Evolutionary conservation across 64 coral and sea anemone genomes (phyloP), one percentile per base, ranked within the genome.

Genomic region (Pachyseris speciosa): DNA sequence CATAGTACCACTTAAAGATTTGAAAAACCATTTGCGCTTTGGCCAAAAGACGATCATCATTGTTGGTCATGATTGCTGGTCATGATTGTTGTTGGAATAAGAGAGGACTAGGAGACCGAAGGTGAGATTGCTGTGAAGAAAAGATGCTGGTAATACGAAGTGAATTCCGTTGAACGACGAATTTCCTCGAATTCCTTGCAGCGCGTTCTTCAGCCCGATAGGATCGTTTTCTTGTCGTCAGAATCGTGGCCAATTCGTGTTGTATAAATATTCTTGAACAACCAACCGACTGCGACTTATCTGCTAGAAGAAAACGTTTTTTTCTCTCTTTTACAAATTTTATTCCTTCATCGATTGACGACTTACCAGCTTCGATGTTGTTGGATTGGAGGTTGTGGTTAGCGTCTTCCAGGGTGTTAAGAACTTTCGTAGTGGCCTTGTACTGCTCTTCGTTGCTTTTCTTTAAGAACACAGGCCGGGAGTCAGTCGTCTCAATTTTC

Each of bases 391-490:
- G 68, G 12, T 87, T 74, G 47, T 39, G 73, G 4, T 39, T 31
- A 9, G 68, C 85, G 50, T 87, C 68, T 20, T 87, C 67, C 44
- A 87, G 45, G 0, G 85, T 31, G 12, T 85, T 61, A 1, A 67
- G 63, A 2, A 85, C 60, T 33, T 22, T 85, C 16, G 83, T 15
- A 5, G 39, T 32, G 2, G 84, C 67, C 8, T 72, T 85, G 19
- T 71, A 86, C 45, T 53, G 66, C 65, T 86, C 84, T 36, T 86
- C 66, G 16, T 86, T 86, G 17, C 66, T 86, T 12, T 71, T 86
- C 38, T 50, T 86, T 30, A 34, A 71, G 19, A 85, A 44, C 9
- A 38, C 52, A 0, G 65, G 44, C 7, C 84, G 64, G n/a, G 38
- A 13, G 26, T 86, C 67, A 1, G 43, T 44, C 9, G 64, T 86